These are phyloP conservation scores for Lasioglossum albipes DNA, from an alignment of 1,140 invertebrate species.

Conservation along the genomic window DNA sequence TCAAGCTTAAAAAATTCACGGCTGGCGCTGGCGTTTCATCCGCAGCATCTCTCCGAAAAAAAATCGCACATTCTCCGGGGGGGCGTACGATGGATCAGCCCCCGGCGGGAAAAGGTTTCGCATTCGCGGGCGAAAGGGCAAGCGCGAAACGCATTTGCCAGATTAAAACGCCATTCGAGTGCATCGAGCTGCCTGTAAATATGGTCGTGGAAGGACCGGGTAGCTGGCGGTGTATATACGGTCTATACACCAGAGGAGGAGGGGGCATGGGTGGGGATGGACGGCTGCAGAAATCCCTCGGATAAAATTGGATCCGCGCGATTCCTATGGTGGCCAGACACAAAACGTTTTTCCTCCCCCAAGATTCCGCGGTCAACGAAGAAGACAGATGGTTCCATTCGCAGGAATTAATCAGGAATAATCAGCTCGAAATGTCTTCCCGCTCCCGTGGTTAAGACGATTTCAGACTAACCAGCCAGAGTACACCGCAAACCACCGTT, in stretches of 20 bases:
- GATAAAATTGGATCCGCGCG: constrained; percentile 50
- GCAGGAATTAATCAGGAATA: too few species aligned
- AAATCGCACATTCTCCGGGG: neutral
- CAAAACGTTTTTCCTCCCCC: constrained; percentile 16
- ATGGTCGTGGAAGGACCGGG: constrained; percentile 41
- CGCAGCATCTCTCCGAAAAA: neutral
- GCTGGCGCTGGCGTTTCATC: too few species aligned
- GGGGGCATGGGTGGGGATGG: constrained; percentile 11
- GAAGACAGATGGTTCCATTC: too few species aligned
- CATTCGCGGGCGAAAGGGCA: constrained; percentile 11
- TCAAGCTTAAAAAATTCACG: neutral
- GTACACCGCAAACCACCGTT: too few species aligned
- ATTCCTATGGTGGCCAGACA: neutral
- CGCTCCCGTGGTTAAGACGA: too few species aligned
- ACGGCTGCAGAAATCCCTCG: neutral
- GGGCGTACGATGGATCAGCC: neutral
- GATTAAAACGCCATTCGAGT: constrained; percentile 67
- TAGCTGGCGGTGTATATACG: too few species aligned
- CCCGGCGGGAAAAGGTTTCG: constrained; percentile 2
- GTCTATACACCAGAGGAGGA: neutral
- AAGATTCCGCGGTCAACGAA: too few species aligned
- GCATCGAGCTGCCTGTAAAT: constrained; percentile 63
- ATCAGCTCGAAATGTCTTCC: too few species aligned
- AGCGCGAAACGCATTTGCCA: constrained; percentile 55
- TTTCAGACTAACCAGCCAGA: too few species aligned